Base-by-base conservation (phyloP, 92 coral and sea anemone species). In the Epizoanthus rinbou region DNA sequence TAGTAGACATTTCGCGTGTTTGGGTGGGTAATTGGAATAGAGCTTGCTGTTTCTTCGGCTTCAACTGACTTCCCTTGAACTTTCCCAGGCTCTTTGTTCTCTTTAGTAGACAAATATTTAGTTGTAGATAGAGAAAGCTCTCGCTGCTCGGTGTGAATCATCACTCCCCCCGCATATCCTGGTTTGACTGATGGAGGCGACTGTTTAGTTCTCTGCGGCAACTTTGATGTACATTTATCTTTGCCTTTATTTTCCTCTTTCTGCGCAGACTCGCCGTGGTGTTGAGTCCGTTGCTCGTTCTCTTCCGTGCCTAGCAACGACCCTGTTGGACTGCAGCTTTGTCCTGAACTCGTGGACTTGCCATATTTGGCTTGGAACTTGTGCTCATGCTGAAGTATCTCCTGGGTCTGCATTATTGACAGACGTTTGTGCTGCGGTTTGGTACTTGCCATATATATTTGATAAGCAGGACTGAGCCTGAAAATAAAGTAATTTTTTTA, bases 351-450 rank as follows among this genome's bases (percentile, higher is more conserved):
- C 6, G 73, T 53, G 22, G 60, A 59, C 70, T 85, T 82, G 31
- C 97, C 91, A 83, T 93, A 93, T 84, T 93, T 93, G 88, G 87
- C 71, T 14, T 86, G 88, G 76, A 93, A 90, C 73, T 89, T 88
- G 72, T 80, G 84, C 85, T 93, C 97, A 85, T 87, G 90, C 9
- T 93, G 92, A 52, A 93, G 75, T 75, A 93, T 88, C 81, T 93
- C 97, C n/a, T 83, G 90, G 25, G 97, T 90, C 88, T 93, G 92
- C 94, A 90, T 93, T 82, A 90, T 88, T 8, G 94, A 93, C 21
- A 88, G 84, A 81, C 94, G 93, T 19, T 72, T 87, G 70, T 93
- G 97, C n/a, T 90, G 95, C 74, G 91, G 93, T 86, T 89, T 93
- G 87, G 60, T 86, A 79, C 76, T 91, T 82, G 84, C 88, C 57